phyloP scores from a whole-genome alignment of 2,888 invertebrate species.

The Pollenia amentaria region DNA sequence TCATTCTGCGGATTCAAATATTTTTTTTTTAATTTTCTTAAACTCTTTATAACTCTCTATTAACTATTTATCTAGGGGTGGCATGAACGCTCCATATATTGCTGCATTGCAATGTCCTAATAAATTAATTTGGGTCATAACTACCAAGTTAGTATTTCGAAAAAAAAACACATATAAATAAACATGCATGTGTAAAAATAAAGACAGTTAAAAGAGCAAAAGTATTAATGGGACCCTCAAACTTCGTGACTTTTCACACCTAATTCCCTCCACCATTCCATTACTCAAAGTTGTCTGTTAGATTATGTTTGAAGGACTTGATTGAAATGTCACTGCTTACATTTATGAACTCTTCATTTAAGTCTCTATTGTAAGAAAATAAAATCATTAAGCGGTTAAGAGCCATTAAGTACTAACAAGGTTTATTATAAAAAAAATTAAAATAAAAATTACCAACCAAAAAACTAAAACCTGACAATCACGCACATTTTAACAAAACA shows the following conservation, averaged over 20 bases:
- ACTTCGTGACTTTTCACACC: too few species aligned
- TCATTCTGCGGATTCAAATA: too few species aligned
- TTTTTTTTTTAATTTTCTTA: too few species aligned
- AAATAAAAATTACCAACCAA: slow-evolving; percentile 8
- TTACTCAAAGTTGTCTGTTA: background rate
- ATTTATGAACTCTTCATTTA: slow-evolving; percentile 23
- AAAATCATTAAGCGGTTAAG: slow-evolving; percentile 67
- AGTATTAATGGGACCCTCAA: too few species aligned
- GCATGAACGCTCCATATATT: background rate
- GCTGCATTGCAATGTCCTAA: background rate
- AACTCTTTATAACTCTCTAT: too few species aligned
- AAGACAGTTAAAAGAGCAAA: background rate
- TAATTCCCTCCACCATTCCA: background rate
- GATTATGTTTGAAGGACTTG: background rate
- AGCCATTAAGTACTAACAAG: slow-evolving; percentile 67
- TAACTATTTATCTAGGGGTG: background rate
- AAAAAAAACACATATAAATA: background rate
- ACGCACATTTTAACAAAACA: slow-evolving; percentile 42
- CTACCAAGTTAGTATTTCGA: background rate
- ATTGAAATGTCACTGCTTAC: slow-evolving; percentile 49
- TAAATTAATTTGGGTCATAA: background rate
- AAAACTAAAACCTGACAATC: slow-evolving; percentile 52
- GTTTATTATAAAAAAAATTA: slow-evolving; percentile 46
- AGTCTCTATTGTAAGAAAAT: slow-evolving; percentile 28
- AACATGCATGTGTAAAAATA: background rate